Base-by-base conservation (phyloP, 2,888 invertebrate species). In the Spicauda simplicius region DNA sequence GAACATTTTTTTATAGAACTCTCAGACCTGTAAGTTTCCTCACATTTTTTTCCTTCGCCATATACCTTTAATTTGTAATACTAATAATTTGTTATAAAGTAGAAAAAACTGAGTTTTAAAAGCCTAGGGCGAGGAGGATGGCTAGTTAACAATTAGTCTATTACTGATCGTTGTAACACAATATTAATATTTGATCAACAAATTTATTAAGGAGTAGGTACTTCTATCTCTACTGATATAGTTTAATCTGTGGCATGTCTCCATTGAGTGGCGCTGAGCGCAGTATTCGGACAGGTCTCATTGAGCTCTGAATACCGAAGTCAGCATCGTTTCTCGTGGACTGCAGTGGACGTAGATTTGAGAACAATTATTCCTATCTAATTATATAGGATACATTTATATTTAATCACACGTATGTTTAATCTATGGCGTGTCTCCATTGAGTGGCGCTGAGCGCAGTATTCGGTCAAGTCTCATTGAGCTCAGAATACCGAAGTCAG, bases 211-310 rank as follows among this genome's bases (percentile, higher is more conserved):
- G n/a, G n/a, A n/a, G n/a, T n/a, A n/a, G n/a, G n/a, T 25, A 25
- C 25, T 25, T 25, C 25, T 25, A 4, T 25, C 25, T 4, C 33
- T 33, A 33, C 33, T 33, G 33, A 1, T 8, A 33, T 33, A 33
- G 33, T 20, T 50, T 67, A 62, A 8, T 67, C 67, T 61, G 14
- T 56, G 67, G 6, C 41, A 2, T 37, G 37, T 41, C 14, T 54
- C 66, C 19, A 66, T 69, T 55, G 68, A 70, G 59, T 37, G 55
- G 50, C 16, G 61, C 63, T 69, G 60, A 62, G 53, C 48, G 61
- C 48, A 45, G 60, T 65, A 65, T 68, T 70, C 59, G 68, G 59
- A 41, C 61, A 67, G 61, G 63, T 56, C 63, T 56, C 48, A 56
- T 50, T 64, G 63, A 54, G 55, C 25, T 25, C 58, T 37, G 59